Evolutionary conservation across 2,113 vertebrate genomes (phyloP).

Genomic region (Proterorhinus semilunaris): DNA sequence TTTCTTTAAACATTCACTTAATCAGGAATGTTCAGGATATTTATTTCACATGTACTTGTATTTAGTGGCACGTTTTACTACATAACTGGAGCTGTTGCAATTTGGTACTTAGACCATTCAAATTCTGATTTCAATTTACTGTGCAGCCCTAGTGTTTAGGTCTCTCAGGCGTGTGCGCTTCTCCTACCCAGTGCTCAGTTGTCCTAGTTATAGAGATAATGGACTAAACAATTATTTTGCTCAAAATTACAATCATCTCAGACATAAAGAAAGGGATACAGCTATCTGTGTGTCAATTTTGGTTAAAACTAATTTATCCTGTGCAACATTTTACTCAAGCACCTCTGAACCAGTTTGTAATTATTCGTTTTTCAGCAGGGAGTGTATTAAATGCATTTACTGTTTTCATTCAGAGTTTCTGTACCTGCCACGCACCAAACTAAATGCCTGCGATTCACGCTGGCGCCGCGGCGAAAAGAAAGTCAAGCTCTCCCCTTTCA

Average conservation of each 20-base stretch:
- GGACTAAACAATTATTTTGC: no score
- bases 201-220: background rate
- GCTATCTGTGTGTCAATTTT: no score
- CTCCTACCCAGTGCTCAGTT: background rate
- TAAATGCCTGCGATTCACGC: slow-evolving; percentile 12
- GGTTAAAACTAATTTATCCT: background rate
- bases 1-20: no score
- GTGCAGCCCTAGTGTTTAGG: no score
- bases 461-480: background rate
- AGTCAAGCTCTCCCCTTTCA: slow-evolving; percentile 36
- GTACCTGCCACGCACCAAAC: background rate
- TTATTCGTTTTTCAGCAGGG: background rate
- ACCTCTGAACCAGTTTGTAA: background rate
- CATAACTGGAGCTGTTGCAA: no score
- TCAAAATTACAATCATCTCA: no score
- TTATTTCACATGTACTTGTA: no score
- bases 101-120: no score
- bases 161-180: background rate
- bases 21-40: no score
- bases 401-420: background rate
- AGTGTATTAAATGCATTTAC: background rate
- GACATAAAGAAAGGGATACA: no score
- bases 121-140: no score
- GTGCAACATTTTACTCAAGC: background rate
- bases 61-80: no score